Base-by-base conservation (phyloP, 2,888 invertebrate species). In the Chesias legatella region DNA sequence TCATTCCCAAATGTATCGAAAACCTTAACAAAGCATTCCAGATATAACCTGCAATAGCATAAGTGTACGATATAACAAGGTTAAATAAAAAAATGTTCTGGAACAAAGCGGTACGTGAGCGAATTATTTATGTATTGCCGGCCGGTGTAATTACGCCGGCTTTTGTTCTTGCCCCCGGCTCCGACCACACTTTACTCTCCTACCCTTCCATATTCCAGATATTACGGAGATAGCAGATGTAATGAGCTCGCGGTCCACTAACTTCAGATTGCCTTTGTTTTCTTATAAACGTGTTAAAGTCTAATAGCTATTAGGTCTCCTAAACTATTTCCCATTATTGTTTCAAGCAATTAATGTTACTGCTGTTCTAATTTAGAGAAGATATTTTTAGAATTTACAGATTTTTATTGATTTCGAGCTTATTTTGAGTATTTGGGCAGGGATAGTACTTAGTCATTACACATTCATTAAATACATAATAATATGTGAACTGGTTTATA, bases 121-220 rank as follows among this genome's bases (percentile, higher is more conserved):
- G 85, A 86, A 86, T 86, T 85, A 85, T 84, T 85, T 84, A 86
- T 86, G 85, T 85, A 85, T 86, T 79, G 79, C 84, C 69, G 83
- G 83, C 75, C 78, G 81, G 71, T 82, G 84, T 86, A 85, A 86
- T 86, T 85, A 88, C 82, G 77, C 73, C 69, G 74, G 79, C 73
- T 81, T 85, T 88, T 86, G 86, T 86, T 86, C 77, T 70, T 73
- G 67, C 70, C 76, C 66, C 62, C 63, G 60, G 60, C 51, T 35
- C 34, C 39, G 21, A 44, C 43, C 34, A 31, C 43, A 34, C 38
- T 42, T 42, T 35, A 35, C 41, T 28, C 25, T 20, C 9, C 29
- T 31, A 37, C 31, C 37, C 31, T 31, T 31, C 35, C 29, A 31
- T 37, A 31, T 37, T 58, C 56, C 56, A 67, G 52, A 63, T 63